These are phyloP conservation scores for Bergia puertoricense DNA, from an alignment of 92 coral and sea anemone genomes.

Conservation along the genomic window DNA sequence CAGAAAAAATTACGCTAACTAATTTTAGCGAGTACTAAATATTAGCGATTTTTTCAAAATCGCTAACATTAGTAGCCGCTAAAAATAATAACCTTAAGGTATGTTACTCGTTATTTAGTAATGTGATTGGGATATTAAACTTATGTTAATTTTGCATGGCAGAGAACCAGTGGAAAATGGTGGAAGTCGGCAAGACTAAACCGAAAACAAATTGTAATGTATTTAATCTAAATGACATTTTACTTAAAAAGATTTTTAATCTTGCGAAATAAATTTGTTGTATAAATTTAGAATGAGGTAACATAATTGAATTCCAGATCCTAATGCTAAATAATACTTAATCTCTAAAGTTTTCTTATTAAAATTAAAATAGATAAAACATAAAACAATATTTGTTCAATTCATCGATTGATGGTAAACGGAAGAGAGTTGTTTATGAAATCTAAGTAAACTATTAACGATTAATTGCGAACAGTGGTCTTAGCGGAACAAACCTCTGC, in stretches of 20 bases:
- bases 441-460: no score
- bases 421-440: neutral
- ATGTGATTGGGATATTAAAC: neutral
- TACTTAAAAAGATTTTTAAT: neutral
- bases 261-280: neutral
- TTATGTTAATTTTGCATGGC: neutral
- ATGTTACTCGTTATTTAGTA: neutral
- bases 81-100: neutral
- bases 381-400: neutral
- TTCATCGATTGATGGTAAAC: neutral
- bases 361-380: no score
- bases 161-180: slow-evolving; percentile 8
- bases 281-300: neutral
- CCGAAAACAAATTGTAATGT: slow-evolving; percentile 21
- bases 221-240: neutral
- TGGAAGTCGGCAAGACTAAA: slow-evolving; percentile 24
- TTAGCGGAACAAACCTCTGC: no score
- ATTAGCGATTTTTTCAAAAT: no score
- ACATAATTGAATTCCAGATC: no score
- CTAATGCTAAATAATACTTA: no score
- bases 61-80: no score
- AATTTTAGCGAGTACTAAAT: no score
- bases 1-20: no score
- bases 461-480: no score
- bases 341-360: neutral